Base-by-base conservation (phyloP, 2,888 invertebrate species). In the Bursaphelenchus okinawaensis region DNA sequence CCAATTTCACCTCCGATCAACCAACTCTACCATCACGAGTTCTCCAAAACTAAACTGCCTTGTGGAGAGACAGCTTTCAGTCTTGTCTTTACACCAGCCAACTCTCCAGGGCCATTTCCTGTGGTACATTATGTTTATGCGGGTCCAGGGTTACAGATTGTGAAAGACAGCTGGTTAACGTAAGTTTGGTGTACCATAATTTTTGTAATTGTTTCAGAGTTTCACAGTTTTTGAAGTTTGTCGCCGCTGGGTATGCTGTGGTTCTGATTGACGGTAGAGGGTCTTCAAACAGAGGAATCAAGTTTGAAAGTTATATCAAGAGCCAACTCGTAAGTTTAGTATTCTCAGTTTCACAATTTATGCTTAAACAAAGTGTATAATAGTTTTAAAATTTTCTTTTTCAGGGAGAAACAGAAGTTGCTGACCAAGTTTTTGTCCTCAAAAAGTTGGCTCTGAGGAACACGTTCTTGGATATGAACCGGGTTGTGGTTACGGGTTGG, bases 401-500 rank as follows among this genome's bases (percentile, higher is more conserved):
- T 6, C 78, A 87, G 87, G 95, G 96, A 0, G 91, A 90, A 27
- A 91, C 93, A 2, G 96, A 96, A 83, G 84, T 96, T 57, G 89
- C 89, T 51, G 95, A 96, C 84, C 95, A 98, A 87, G 91, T 93
- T 2, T 93, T 96, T 85, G 93, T 94, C 0, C 84, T 88, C 89
- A 74, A 90, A 90, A 88, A 84, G 95, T 64, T 92, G 0, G 89
- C 90, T 68, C 89, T 90, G 70, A 89, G 89, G 71, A 87, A 90
- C 4, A 76, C 90, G 52, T 92, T 90, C 78, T 91, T 99, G 69
- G 98, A 99, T 83, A 87, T 93, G 87, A 88, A 88, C 74, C 87
- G 96, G 55, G 89, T 99, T 16, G 95, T 92, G 0, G 91, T 98
- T 75, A 93, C 93, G 83, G 98, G 98, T 0, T 98, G 96, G 95